phyloP scores from a whole-genome alignment of 2,113 vertebrate species.

The Gobius niger region DNA sequence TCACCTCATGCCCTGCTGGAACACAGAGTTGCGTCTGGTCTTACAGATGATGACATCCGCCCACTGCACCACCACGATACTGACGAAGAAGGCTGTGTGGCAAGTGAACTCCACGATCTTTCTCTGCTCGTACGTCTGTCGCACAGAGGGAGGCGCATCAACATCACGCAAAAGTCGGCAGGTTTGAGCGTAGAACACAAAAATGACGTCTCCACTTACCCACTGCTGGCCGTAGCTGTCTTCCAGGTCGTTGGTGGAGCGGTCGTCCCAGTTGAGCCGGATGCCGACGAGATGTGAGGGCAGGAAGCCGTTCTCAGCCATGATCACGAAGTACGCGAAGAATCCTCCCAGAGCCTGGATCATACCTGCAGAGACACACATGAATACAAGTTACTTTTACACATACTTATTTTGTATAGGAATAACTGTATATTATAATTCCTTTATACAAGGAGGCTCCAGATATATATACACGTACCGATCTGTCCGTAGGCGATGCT shows the following conservation, averaged over 20 bases:
- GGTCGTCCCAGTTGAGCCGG: conserved; percentile 81
- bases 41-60: conserved; percentile 91
- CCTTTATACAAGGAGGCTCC: too few relatives aligned
- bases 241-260: conserved; percentile 79
- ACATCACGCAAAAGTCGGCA: too few relatives aligned
- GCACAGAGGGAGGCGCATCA: neutral
- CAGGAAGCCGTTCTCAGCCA: conserved; percentile 86
- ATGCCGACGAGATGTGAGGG: conserved; percentile 79
- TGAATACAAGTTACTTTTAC: neutral
- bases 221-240: conserved; percentile 92
- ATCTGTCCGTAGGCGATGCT: conserved; percentile 82
- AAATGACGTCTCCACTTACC: conserved; percentile 60
- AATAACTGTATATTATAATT: too few relatives aligned
- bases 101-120: conserved; percentile 92
- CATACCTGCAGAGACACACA: conserved; percentile 78
- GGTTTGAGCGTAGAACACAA: too few relatives aligned
- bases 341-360: conserved; percentile 90
- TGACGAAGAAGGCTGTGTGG: conserved; percentile 90
- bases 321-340: conserved; percentile 84
- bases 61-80: conserved; percentile 92
- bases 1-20: conserved; percentile 94
- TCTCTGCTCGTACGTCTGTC: conserved; percentile 87
- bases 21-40: conserved; percentile 89
- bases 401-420: neutral
- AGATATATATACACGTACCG: conserved; percentile 53